A percentile compares a stretch with the other conserved stretches of the same genome.
Evolutionary conservation across 2,113 vertebrate genomes (phyloP).

Genomic region (Triplophysa tibetana): DNA sequence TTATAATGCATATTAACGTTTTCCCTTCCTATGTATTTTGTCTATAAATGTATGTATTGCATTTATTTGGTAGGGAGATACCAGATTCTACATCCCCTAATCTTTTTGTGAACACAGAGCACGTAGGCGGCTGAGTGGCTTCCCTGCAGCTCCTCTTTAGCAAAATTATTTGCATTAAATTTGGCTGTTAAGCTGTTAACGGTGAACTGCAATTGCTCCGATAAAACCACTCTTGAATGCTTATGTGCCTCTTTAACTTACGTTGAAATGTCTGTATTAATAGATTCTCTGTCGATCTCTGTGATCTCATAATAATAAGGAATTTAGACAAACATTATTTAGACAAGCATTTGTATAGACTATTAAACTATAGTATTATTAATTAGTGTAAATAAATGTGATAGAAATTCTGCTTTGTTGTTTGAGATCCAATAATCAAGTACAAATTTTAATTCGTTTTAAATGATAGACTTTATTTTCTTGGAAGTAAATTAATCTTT

Average conservation of each 20-base stretch:
- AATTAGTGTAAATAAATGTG: too few species aligned
- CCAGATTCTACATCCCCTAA: background rate
- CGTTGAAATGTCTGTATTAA: background rate
- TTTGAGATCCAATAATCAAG: too few species aligned
- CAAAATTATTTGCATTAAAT: constrained; percentile 54
- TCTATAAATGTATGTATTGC: too few species aligned
- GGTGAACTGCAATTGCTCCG: constrained; percentile 37
- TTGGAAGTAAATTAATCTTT: background rate
- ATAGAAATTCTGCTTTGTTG: too few species aligned
- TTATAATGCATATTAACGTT: too few species aligned
- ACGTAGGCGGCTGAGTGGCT: background rate
- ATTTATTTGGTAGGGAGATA: constrained; percentile 8
- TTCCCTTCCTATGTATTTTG: too few species aligned
- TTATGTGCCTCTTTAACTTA: background rate
- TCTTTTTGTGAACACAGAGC: constrained; percentile 7
- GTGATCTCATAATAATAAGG: background rate
- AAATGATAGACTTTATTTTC: too few species aligned
- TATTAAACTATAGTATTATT: too few species aligned
- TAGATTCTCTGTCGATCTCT: background rate
- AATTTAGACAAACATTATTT: too few species aligned
- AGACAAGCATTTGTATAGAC: too few species aligned
- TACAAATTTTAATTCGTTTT: too few species aligned
- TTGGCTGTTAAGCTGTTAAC: constrained; percentile 52
- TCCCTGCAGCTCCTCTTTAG: constrained; percentile 28
- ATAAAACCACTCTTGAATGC: constrained; percentile 16